These are phyloP conservation scores for Euthynnus affinis DNA, from an alignment of 2,797 vertebrate genomes.

Conservation along the genomic window DNA sequence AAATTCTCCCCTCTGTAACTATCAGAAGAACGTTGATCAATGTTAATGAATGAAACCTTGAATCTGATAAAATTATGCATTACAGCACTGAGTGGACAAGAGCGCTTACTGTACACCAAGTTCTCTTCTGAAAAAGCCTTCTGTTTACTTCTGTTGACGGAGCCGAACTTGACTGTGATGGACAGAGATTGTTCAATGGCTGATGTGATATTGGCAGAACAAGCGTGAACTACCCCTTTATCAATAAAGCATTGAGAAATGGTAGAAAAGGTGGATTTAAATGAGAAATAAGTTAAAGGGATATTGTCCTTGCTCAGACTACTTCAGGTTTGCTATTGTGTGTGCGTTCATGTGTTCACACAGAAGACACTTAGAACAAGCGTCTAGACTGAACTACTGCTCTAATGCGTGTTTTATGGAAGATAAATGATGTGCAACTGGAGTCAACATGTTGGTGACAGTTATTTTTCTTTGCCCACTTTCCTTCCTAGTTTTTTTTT, in stretches of 20 bases:
- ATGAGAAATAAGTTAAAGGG: neutral
- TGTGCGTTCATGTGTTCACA: conserved; percentile 12
- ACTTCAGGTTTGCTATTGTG: neutral
- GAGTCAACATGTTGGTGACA: neutral
- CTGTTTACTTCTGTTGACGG: conserved; percentile 38
- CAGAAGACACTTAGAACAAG: neutral
- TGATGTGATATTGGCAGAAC: conserved; percentile 1
- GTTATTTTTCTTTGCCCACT: neutral
- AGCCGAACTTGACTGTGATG: neutral
- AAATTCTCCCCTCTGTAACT: conserved; percentile 34
- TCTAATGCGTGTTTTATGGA: conserved; percentile 3
- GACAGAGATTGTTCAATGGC: neutral
- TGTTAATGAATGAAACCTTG: conserved; percentile 44
- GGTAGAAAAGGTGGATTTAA: neutral
- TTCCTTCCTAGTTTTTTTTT: neutral
- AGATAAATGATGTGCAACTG: neutral
- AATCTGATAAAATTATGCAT: conserved; percentile 13
- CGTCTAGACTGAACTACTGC: neutral
- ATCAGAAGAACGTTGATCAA: conserved; percentile 25
- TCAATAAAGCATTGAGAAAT: neutral
- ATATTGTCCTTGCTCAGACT: neutral
- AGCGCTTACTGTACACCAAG: neutral
- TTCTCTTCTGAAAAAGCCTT: conserved; percentile 34
- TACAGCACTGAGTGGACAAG: neutral
- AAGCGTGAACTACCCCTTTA: neutral